Base-by-base conservation (phyloP, 2,888 invertebrate species). In the Salticus scenicus region DNA sequence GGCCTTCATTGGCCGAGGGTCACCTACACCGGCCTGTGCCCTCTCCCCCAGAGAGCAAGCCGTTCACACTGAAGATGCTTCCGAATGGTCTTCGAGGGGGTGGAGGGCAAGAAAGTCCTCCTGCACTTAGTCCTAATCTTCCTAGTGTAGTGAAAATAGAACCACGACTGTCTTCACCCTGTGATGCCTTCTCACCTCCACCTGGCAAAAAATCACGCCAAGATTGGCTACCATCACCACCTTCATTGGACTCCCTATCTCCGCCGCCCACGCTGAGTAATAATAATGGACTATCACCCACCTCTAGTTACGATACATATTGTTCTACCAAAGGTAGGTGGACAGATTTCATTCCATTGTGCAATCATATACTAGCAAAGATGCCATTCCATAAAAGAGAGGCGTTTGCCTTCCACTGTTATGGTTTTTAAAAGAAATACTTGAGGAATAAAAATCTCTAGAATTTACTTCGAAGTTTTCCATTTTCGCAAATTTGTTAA, bases 71-170 rank as follows among this genome's bases (percentile, higher is more conserved):
- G 4, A 85, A 85, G 33, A 64, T 83, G 72, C 28, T 77, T n/a
- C 78, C 69, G 17, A 71, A 47, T 8, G 57, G 69, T 4, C 42
- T 80, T 7, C 30, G 66, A 7, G 51, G 41, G 83, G 82, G 28
- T 79, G 33, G 84, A 57, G n/a, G 81, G 10, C 85, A 78, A 30
- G 71, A 77, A n/a, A 83, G 83, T 41, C 88, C 88, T 12, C 87
- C 87, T 20, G 78, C 88, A 2, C 73, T 88, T 28, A 87, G 83
- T 20, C 88, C 88, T 20, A 86, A 87, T 47, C 76, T 87, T 24
- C 88, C 88, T 47, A 76, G 76, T 20, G 87, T 88, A 33, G 87
- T 88, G 47, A 88, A 88, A 70, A 37, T 88, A 28, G 88, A 88
- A 64, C 88, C 88, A 24, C 73, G 88, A 8, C 37, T 88, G 14